Conservation (phyloP, 2,888 invertebrate species). For the Dolichopus griseipennis region DNA sequence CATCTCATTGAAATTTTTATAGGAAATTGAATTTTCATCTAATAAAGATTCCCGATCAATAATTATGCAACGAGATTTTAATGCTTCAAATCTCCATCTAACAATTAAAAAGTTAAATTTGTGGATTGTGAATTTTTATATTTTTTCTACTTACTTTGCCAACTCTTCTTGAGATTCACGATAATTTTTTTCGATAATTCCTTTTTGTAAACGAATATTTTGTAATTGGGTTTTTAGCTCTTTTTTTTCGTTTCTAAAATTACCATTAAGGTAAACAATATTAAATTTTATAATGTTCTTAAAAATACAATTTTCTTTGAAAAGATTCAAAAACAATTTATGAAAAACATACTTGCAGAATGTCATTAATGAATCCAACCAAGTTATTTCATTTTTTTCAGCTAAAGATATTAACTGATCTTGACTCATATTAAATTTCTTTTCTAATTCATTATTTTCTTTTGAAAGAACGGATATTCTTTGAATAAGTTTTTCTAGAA, state of each 20-base stretch:
- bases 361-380: slow-evolving; percentile 40
- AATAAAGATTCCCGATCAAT: slow-evolving; percentile 38
- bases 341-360: slow-evolving; percentile 41
- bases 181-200: slow-evolving; percentile 35
- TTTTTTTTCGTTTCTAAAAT: slow-evolving; percentile 39
- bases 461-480: slow-evolving; percentile 32
- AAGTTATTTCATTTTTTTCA: slow-evolving; percentile 34
- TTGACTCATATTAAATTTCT: slow-evolving; percentile 32
- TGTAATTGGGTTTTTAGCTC: slow-evolving; percentile 38
- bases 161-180: slow-evolving; percentile 36
- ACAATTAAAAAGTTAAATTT: slow-evolving; percentile 14
- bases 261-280: slow-evolving; percentile 12
- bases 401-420: slow-evolving; percentile 34
- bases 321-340: slow-evolving; percentile 17
- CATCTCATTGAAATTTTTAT: slow-evolving; percentile 31
- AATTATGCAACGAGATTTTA: slow-evolving; percentile 38
- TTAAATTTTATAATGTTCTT: neutral
- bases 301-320: neutral
- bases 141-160: slow-evolving; percentile 31
- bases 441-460: slow-evolving; percentile 35
- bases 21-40: slow-evolving; percentile 34
- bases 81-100: slow-evolving; percentile 42
- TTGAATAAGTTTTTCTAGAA: slow-evolving; percentile 35
- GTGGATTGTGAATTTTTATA: neutral
- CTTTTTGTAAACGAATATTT: slow-evolving; percentile 35